These are phyloP conservation scores for Brachionus plicatilis DNA, from an alignment of 1,140 invertebrate genomes.

Conservation along the genomic window DNA sequence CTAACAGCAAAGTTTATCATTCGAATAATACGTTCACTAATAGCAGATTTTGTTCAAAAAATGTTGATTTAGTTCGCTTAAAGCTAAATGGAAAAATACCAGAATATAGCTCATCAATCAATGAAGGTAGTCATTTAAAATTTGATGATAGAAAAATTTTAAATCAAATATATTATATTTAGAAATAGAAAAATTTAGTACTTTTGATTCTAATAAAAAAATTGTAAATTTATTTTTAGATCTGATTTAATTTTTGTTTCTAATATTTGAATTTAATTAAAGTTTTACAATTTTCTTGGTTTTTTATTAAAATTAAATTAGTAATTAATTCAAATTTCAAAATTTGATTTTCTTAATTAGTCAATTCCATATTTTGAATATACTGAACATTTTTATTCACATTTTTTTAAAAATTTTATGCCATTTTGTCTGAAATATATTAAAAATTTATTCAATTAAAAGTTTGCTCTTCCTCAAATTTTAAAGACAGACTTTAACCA, in stretches of 20 bases:
- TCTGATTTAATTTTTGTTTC: neutral
- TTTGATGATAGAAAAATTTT: slow-evolving; percentile 10
- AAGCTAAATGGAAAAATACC: neutral
- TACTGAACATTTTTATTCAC: no score
- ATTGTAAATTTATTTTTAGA: neutral
- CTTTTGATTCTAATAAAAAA: neutral
- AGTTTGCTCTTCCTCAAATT: no score
- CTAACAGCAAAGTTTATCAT: neutral
- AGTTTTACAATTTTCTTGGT: no score
- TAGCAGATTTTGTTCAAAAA: neutral
- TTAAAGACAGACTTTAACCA: no score
- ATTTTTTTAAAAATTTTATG: no score
- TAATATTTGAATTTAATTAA: neutral
- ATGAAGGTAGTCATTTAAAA: slow-evolving; percentile 17
- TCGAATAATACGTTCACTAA: neutral
- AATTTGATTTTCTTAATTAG: no score
- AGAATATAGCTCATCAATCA: neutral
- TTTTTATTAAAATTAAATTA: no score
- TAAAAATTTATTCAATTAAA: no score
- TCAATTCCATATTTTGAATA: no score
- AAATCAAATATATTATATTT: slow-evolving; percentile 12
- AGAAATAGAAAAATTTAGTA: neutral
- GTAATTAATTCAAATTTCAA: no score
- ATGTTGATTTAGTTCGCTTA: neutral
- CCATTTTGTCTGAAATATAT: no score